A percentile compares a stretch with the other conserved stretches of the same genome.
Conservation (phyloP, 2,888 invertebrate genomes). For the Micropterix aruncella region DNA sequence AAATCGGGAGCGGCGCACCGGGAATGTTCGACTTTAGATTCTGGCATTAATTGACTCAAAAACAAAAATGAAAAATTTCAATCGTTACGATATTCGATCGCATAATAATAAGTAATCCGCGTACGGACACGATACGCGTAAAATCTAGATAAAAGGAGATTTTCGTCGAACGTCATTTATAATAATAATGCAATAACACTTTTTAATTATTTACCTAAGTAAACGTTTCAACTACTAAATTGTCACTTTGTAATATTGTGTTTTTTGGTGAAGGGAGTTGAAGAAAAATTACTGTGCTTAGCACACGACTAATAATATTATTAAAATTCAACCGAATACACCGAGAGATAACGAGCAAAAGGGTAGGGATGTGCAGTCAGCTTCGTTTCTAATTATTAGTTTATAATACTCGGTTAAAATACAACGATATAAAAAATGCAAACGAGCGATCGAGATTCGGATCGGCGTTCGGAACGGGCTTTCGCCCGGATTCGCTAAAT, state of each 20-base stretch:
- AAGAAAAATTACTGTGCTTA: conserved; percentile 9
- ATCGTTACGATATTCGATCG: too few relatives aligned
- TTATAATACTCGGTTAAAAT: conserved; percentile 1
- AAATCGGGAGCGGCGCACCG: too few relatives aligned
- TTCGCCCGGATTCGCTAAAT: neutral
- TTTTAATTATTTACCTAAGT: neutral
- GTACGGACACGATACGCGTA: too few relatives aligned
- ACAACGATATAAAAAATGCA: neutral
- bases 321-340: conserved; percentile 10
- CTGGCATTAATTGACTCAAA: too few relatives aligned
- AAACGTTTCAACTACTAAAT: conserved; percentile 2
- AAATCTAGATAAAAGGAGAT: neutral
- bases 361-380: conserved; percentile 11
- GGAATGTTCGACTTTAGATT: too few relatives aligned
- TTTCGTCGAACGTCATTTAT: neutral
- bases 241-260: neutral
- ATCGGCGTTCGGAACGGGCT: neutral
- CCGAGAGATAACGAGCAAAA: conserved; percentile 8
- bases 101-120: too few relatives aligned
- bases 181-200: neutral
- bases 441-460: neutral
- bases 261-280: conserved; percentile 3
- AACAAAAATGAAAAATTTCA: too few relatives aligned
- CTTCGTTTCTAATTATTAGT: conserved; percentile 6
- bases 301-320: conserved; percentile 7